These are phyloP conservation scores for Druon quercuslanigerum DNA, from an alignment of 1,140 invertebrate genomes.

Conservation along the genomic window DNA sequence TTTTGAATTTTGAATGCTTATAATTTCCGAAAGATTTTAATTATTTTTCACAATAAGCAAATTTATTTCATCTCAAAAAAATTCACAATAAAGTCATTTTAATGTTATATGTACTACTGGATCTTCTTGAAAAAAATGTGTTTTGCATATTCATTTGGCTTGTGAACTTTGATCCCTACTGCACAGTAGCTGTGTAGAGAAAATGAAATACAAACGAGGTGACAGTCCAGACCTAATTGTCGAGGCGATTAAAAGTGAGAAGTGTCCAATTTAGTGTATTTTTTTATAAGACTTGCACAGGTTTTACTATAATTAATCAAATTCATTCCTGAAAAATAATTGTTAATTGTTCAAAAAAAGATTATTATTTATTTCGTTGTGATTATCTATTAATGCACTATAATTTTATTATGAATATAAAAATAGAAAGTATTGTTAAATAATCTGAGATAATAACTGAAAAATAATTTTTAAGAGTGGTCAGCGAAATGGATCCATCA, in stretches of 20 bases:
- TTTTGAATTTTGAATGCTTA: too few species aligned
- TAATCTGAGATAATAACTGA: too few species aligned
- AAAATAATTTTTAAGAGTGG: too few species aligned
- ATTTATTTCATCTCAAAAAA: too few species aligned
- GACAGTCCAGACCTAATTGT: background rate
- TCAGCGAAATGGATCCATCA: background rate
- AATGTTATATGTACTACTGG: background rate
- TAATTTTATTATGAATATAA: background rate
- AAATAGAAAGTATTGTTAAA: background rate
- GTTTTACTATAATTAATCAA: background rate
- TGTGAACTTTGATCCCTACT: slow-evolving; percentile 19
- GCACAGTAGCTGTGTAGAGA: background rate
- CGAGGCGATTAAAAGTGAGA: slow-evolving; percentile 4
- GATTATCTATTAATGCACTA: too few species aligned
- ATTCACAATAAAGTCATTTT: too few species aligned
- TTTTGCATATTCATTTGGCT: slow-evolving; percentile 13
- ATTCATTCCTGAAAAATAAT: background rate
- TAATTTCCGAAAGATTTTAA: too few species aligned
- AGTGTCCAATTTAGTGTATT: slow-evolving; percentile 2
- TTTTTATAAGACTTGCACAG: background rate
- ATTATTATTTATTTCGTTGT: background rate
- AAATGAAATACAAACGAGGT: background rate
- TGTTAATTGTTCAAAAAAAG: background rate
- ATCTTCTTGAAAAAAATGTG: background rate
- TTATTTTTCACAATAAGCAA: too few species aligned